phyloP scores from a whole-genome alignment of 2,113 vertebrate genomes.

The Aptenodytes patagonicus region DNA sequence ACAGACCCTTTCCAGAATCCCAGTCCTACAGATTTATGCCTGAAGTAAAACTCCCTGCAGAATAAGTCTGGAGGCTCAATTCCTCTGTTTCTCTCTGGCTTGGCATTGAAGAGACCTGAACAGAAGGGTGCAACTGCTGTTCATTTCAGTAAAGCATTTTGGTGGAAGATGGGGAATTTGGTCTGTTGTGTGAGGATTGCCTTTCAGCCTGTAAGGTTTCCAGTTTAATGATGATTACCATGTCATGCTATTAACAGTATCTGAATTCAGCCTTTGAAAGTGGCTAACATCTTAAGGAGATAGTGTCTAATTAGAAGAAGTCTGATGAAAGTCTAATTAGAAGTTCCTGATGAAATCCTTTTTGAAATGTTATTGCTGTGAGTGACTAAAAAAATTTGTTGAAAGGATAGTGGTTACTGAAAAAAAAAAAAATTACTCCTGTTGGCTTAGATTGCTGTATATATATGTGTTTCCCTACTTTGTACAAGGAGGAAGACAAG shows the following conservation, averaged over 20 bases:
- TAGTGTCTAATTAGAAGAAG: not conserved
- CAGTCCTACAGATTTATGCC: not conserved
- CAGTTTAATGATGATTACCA: not conserved
- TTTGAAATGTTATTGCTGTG: not conserved
- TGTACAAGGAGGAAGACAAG: not conserved
- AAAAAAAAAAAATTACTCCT: not conserved
- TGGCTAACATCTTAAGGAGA: not conserved
- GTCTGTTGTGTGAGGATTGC: not conserved
- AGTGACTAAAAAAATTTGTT: not conserved
- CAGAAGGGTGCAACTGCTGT: not conserved
- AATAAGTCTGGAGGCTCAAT: not conserved
- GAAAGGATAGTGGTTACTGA: not conserved
- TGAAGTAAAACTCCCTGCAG: not conserved
- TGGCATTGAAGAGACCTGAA: not conserved
- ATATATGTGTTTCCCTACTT: not conserved
- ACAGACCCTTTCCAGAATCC: not conserved
- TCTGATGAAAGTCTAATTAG: too few relatives aligned
- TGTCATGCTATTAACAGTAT: not conserved
- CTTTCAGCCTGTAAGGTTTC: not conserved
- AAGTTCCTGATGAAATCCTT: not conserved
- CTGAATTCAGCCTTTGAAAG: not conserved
- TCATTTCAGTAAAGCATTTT: not conserved
- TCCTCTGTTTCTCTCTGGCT: not conserved
- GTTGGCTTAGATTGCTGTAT: not conserved
- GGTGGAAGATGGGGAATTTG: not conserved